Evolutionary conservation across 2,797 vertebrate genomes (phyloP).

Genomic region (Champsocephalus esox): DNA sequence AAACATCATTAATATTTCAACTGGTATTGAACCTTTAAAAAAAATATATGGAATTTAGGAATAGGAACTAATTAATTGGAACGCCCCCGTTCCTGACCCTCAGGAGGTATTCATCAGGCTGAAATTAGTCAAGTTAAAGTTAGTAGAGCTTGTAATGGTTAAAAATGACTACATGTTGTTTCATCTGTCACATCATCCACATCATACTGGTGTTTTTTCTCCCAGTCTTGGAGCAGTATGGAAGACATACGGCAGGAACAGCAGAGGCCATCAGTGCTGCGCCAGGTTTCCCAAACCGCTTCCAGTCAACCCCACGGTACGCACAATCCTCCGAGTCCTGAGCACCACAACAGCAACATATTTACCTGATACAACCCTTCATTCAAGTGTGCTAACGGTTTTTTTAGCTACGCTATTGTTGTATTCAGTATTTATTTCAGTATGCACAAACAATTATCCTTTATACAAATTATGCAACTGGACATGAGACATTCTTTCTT

Average conservation of each 20-base stretch:
- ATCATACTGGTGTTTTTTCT: background rate
- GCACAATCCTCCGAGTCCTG: background rate
- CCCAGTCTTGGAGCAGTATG: conserved; percentile 30
- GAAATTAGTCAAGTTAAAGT: too few species aligned
- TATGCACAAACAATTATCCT: background rate
- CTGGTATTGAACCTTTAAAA: too few species aligned
- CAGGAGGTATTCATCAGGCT: too few species aligned
- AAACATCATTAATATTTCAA: too few species aligned
- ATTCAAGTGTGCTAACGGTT: background rate
- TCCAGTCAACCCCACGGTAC: conserved; percentile 43
- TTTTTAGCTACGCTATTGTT: background rate
- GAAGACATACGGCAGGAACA: conserved; percentile 51
- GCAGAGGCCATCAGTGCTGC: conserved; percentile 69
- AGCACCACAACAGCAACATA: background rate
- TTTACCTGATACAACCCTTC: background rate
- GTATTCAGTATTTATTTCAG: background rate
- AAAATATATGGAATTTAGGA: too few species aligned
- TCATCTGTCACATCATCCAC: background rate
- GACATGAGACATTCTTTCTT: background rate
- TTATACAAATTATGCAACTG: background rate
- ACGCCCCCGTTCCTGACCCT: too few species aligned
- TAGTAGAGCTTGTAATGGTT: too few species aligned
- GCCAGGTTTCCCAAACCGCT: conserved; percentile 45
- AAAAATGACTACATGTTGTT: too few species aligned
- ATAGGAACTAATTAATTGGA: too few species aligned